phyloP scores from a whole-genome alignment of 2,888 invertebrate species.

The Sycophila texana region DNA sequence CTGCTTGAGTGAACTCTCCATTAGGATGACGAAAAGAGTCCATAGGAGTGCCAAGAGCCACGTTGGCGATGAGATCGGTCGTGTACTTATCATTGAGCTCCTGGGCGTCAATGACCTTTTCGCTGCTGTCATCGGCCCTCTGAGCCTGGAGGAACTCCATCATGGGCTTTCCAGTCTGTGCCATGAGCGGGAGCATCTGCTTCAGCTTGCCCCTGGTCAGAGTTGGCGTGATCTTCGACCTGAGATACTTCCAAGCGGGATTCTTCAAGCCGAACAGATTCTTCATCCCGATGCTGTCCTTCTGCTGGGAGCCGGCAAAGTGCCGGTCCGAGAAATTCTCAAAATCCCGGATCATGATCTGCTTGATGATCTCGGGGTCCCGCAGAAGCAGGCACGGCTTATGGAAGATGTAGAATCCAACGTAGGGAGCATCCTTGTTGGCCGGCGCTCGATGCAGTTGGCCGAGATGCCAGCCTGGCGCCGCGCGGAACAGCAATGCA shows the following conservation, averaged over 20 bases:
- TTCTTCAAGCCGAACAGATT: conserved; percentile 76
- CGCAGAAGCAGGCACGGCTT: conserved; percentile 76
- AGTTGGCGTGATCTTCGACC: conserved; percentile 77
- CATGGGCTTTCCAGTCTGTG: conserved; percentile 71
- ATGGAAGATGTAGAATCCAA: conserved; percentile 77
- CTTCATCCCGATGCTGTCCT: conserved; percentile 74
- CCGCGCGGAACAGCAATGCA: conserved; percentile 66
- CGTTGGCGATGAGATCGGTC: conserved; percentile 68
- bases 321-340: conserved; percentile 76
- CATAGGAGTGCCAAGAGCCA: conserved; percentile 65
- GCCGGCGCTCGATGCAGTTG: conserved; percentile 62
- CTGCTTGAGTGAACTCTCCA: conserved; percentile 64
- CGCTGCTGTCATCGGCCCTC: conserved; percentile 47
- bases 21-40: conserved; percentile 68
- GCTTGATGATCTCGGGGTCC: conserved; percentile 76
- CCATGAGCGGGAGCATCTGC: conserved; percentile 76
- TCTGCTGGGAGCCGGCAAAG: conserved; percentile 72
- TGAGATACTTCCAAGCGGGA: conserved; percentile 77
- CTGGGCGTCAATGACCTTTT: conserved; percentile 65
- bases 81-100: conserved; percentile 69
- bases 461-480: conserved; percentile 68
- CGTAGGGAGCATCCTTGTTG: conserved; percentile 64
- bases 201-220: conserved; percentile 79
- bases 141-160: conserved; percentile 62
- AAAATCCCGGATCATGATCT: conserved; percentile 76